A percentile compares a stretch with the other conserved stretches of the same genome.
Conservation (phyloP, 2,888 invertebrate species). For the Coleophora flavipennella region DNA sequence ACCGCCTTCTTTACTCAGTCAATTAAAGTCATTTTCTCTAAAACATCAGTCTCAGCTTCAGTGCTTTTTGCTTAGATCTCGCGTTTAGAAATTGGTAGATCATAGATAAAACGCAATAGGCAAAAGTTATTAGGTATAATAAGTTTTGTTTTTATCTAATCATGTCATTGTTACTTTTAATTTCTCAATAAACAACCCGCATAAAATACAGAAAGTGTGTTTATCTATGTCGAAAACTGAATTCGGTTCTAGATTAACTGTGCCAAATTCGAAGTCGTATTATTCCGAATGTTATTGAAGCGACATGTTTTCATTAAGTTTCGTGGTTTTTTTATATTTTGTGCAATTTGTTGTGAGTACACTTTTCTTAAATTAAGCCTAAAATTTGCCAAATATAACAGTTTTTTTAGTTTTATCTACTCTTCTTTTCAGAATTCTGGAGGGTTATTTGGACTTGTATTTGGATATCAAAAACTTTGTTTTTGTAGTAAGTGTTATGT, state of each 20-base stretch:
- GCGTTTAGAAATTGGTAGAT: too few relatives aligned
- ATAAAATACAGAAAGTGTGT: conserved; percentile 9
- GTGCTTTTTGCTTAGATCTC: too few relatives aligned
- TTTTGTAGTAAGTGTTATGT: conserved; percentile 29
- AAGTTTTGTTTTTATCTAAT: not conserved
- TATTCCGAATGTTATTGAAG: not conserved
- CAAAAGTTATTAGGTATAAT: too few relatives aligned
- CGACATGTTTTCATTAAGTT: conserved; percentile 7
- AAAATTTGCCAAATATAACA: too few relatives aligned
- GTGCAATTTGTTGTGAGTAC: conserved; percentile 19
- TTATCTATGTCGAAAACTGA: not conserved
- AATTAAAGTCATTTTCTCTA: too few relatives aligned
- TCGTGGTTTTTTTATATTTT: conserved; percentile 14
- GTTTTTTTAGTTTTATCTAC: conserved; percentile 5
- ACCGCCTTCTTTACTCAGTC: too few relatives aligned
- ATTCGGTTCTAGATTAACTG: not conserved
- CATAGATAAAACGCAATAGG: too few relatives aligned
- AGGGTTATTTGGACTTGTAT: conserved; percentile 15
- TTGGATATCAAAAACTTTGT: conserved; percentile 25
- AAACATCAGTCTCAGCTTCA: too few relatives aligned
- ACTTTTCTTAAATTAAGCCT: not conserved
- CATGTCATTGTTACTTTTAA: not conserved
- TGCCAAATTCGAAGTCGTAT: not conserved
- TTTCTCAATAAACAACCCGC: conserved; percentile 18
- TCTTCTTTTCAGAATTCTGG: conserved; percentile 4